Base-by-base conservation (phyloP, 2,797 vertebrate genomes). In the Halcyon badia region DNA sequence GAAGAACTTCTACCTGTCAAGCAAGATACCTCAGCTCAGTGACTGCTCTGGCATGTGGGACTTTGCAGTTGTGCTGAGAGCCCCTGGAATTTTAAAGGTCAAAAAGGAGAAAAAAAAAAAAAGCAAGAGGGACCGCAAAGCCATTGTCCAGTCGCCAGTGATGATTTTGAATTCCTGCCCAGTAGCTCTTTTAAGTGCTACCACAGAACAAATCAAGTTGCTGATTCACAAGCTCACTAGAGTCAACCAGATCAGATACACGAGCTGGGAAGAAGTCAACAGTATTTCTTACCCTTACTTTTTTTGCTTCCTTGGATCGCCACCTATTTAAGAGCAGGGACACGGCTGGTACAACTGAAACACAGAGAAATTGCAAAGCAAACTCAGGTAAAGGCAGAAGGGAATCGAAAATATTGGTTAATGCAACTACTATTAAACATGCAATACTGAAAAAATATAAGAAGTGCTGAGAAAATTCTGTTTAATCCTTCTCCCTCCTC, bases 261-360 rank as follows among this genome's bases (percentile, higher is more conserved):
- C 22, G 20, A 51, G 21, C 54, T 51, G 30, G 42, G 64, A 39
- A 60, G 54, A 54, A 26, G 39, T 20, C 51, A 9, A 2, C 1
- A 9, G 33, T 11, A 3, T 58, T 79, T 33, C 81, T 51, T 56
- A 31, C 49, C 26, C 8, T 21, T 9, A 28, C 9, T 54, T 20
- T 21, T 44, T 28, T 9, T 31, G 30, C 46, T 31, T 42, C 60
- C 69, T 60, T 14, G 33, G 49, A 41, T 73, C 69, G 20, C 25
- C 33, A 11, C 18, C 48, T 33, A 3, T 13, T 35, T 19, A 24
- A 44, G 26, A 41, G 49, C 51, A 60, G 42, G 42, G 28, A 44
- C 17, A 13, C 0, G 3, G 66, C 9, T 0, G 5, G 57, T 1
- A 0, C 69, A 31, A 37, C 65, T 8, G 35, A 13, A 68, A 30